A percentile compares a stretch with the other conserved stretches of the same genome.
Evolutionary conservation across 2,113 vertebrate genomes (phyloP).

Genomic region (Silurus meridionalis): DNA sequence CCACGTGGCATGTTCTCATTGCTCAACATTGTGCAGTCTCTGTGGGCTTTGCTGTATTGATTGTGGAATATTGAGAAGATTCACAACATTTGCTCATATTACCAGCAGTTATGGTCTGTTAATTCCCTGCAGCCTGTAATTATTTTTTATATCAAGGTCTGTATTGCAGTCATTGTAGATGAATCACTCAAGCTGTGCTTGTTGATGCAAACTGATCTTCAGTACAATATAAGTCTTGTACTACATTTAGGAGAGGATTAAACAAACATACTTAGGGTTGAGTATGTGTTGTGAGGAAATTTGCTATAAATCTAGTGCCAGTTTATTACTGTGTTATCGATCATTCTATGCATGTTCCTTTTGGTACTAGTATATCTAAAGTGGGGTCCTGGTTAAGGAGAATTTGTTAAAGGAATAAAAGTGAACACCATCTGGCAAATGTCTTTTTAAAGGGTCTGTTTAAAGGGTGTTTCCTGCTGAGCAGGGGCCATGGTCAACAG

Average conservation of each 20-base stretch:
- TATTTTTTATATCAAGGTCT: neutral
- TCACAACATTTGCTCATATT: conserved; percentile 23
- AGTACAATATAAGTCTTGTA: neutral
- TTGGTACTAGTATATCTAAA: neutral
- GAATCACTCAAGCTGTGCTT: neutral
- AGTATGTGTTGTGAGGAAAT: neutral
- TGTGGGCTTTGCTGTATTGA: conserved; percentile 14
- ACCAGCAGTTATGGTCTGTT: neutral
- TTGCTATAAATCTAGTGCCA: neutral
- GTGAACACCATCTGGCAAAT: conserved; percentile 38
- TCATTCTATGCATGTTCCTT: neutral
- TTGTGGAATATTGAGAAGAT: neutral
- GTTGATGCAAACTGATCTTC: neutral
- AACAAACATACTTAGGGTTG: neutral
- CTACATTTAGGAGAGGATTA: neutral
- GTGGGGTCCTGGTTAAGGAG: neutral
- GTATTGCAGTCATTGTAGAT: neutral
- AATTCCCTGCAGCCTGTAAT: neutral
- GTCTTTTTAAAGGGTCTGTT: neutral
- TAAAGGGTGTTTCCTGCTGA: conserved; percentile 27
- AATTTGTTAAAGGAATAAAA: neutral
- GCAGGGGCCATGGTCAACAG: conserved; percentile 28
- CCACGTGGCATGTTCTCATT: neutral
- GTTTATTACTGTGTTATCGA: neutral
- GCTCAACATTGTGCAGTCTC: neutral